Conservation (phyloP, 2,888 invertebrate species). For the Branchipolynoe longqiensis region DNA sequence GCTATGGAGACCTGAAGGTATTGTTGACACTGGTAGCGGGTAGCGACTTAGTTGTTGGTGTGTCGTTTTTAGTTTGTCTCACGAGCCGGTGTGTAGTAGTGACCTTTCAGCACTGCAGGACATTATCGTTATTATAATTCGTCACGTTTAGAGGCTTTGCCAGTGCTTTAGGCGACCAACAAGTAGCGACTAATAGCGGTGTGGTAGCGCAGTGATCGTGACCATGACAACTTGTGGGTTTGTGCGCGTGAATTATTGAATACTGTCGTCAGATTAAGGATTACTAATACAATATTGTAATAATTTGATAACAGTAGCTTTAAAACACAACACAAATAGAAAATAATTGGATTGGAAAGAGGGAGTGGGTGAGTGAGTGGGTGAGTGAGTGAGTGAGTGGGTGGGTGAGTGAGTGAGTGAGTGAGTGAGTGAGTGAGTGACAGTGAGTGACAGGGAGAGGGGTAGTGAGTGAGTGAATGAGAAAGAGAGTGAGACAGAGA, state of each 20-base stretch:
- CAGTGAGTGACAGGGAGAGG: no score
- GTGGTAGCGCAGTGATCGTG: constrained; percentile 45
- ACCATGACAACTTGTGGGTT: constrained; percentile 41
- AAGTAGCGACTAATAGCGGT: constrained; percentile 32
- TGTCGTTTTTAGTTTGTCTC: constrained; percentile 52
- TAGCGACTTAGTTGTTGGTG: constrained; percentile 53
- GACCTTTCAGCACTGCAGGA: constrained; percentile 48
- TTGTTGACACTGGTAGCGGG: constrained; percentile 21
- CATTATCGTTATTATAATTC: no score
- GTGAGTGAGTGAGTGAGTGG: no score
- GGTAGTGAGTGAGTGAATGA: no score
- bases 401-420: no score
- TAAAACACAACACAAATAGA: background rate
- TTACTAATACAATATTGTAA: background rate
- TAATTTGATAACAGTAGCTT: background rate
- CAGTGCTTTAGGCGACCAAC: constrained; percentile 39
- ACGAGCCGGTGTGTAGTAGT: constrained; percentile 40
- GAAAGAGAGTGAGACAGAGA: no score
- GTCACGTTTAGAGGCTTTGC: constrained; percentile 57
- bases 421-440: no score
- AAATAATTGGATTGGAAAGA: no score
- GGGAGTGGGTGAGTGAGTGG: no score
- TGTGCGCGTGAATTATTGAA: constrained; percentile 6
- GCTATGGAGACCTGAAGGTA: constrained; percentile 39
- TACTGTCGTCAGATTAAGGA: background rate